Conservation (phyloP, 1,140 invertebrate genomes). For the Drosophila kanapiae region DNA sequence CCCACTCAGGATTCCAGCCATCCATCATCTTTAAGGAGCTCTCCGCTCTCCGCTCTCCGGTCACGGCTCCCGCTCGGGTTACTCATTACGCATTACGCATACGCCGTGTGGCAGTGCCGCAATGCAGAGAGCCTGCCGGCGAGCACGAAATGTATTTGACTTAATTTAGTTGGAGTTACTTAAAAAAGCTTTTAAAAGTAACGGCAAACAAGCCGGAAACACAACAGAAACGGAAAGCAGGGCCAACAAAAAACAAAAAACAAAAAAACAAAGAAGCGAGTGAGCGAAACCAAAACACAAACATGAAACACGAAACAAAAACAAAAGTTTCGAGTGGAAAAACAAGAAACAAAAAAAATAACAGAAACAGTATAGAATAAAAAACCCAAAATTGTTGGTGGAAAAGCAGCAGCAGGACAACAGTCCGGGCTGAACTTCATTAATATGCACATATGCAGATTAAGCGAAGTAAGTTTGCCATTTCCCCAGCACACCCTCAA, state of each 20-base stretch:
- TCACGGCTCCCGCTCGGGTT: slow-evolving; percentile 19
- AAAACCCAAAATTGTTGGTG: slow-evolving; percentile 3
- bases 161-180: slow-evolving; percentile 81
- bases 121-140: slow-evolving; percentile 24
- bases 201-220: slow-evolving; percentile 44
- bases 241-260: slow-evolving; percentile 4
- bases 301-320: slow-evolving; percentile 44
- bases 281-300: slow-evolving; percentile 43
- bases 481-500: background rate
- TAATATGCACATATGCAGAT: slow-evolving; percentile 83
- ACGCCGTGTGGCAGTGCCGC: slow-evolving; percentile 37
- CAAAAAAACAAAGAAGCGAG: slow-evolving; percentile 14
- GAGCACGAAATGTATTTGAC: slow-evolving; percentile 68
- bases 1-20: background rate
- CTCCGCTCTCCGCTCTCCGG: background rate
- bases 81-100: slow-evolving; percentile 24
- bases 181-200: slow-evolving; percentile 83
- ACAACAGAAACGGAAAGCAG: slow-evolving; percentile 17
- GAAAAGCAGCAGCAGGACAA: background rate
- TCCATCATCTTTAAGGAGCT: slow-evolving; percentile 24
- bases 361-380: slow-evolving; percentile 3
- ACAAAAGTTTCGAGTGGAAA: slow-evolving; percentile 16
- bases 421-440: slow-evolving; percentile 42
- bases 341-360: background rate
- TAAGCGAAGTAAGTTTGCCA: slow-evolving; percentile 67